Base-by-base conservation (phyloP, 2,888 invertebrate genomes). In the Operophtera brumata region DNA sequence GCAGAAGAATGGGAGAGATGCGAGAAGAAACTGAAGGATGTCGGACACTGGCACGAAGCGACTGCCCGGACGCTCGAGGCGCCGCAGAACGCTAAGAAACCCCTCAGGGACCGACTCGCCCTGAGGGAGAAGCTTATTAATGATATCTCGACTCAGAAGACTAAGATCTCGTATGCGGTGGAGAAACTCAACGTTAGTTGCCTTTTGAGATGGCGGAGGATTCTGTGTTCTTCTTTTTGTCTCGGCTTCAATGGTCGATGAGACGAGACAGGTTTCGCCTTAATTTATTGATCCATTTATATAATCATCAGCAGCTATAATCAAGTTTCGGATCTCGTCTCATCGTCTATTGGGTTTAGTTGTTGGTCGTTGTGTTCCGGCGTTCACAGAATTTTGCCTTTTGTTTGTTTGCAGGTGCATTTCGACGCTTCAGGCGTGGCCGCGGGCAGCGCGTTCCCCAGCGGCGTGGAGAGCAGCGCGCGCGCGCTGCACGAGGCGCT, bases 1-100 rank as follows among this genome's bases (percentile, higher is more conserved):
- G 94, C 96, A 43, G 97, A 97, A 80, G 97, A 98, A 90, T 98
- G 98, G 96, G 97, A 97, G 79, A 96, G 98, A 82, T 98, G 97
- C 85, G 97, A 98, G 84, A 95, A 93, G 81, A 98, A 98, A 83
- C 93, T 98, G 81, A 96, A 96, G 81, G 97, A 98, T 69, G 96
- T 96, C 41, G 94, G 94, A 57, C 92, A 92, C 64, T 98, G 97
- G 97, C 93, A 97, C 67, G 97, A 97, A 59, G 97, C 97, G 74
- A 94, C 97, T 7, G 92, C 93, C 64, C 92, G 93, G 64, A 91
- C 93, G 45, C 80, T 97, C 42, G 96, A 96, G 53, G 93, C 96
- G 32, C 93, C 95, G 11, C 95, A 96, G 67, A 95, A 94, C 69
- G 95, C 95, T 73, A 97, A 97, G 87, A 95, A 96, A 78, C 95